Percentiles rank a stretch among this genome's conserved stretches.
Evolutionary conservation across 2,113 vertebrate genomes (phyloP).

Genomic region (Circaetus cinerascens): DNA sequence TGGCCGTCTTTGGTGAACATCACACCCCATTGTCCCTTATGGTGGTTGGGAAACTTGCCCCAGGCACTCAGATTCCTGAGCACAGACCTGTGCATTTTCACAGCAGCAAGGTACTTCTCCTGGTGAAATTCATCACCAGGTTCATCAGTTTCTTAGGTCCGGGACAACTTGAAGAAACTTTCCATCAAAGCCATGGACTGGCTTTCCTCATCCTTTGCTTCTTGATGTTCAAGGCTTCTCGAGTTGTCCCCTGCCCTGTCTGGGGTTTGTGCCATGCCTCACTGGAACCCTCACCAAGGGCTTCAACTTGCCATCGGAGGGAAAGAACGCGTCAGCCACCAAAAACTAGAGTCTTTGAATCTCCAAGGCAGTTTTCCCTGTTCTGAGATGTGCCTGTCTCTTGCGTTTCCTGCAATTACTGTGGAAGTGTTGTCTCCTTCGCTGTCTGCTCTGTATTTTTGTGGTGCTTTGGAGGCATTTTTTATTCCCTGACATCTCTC

Average conservation of each 20-base stretch:
- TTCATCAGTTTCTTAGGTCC: background rate
- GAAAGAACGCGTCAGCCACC: background rate
- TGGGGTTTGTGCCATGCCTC: background rate
- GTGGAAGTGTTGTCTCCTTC: background rate
- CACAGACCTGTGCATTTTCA: background rate
- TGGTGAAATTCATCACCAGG: background rate
- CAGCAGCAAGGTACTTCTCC: background rate
- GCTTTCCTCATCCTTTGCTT: background rate
- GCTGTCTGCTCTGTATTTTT: background rate
- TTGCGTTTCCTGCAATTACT: background rate
- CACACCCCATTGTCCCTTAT: background rate
- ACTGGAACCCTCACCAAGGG: background rate
- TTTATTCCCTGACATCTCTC: background rate
- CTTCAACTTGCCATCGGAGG: background rate
- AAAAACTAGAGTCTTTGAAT: background rate
- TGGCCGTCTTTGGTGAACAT: rapidly evolving
- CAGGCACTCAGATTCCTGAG: background rate
- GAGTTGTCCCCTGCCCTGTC: background rate
- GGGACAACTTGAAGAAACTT: background rate
- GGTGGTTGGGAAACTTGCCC: background rate
- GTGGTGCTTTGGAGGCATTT: background rate
- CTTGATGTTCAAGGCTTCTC: background rate
- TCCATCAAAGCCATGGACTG: rapidly evolving
- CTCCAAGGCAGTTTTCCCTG: background rate
- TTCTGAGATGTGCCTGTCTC: background rate